These are phyloP conservation scores for Drosophila lutescens DNA, from an alignment of 2,888 invertebrate species.

Conservation along the genomic window DNA sequence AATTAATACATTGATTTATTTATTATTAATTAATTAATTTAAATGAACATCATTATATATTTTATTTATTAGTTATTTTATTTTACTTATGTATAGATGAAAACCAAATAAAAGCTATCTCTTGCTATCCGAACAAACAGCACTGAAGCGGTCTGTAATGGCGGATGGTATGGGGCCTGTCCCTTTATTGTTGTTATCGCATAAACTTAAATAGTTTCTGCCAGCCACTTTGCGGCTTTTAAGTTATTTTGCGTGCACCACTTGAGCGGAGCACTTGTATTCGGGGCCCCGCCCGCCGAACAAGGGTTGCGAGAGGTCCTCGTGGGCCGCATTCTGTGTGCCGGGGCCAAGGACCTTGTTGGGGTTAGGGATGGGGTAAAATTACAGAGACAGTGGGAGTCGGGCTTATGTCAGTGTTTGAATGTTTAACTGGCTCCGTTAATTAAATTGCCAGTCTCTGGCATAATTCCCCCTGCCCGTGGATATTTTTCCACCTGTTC, in stretches of 20 bases:
- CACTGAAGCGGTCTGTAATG: neutral
- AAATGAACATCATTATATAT: too few relatives aligned
- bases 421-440: constrained; percentile 53
- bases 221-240: constrained; percentile 80
- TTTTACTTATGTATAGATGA: neutral
- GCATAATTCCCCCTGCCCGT: neutral
- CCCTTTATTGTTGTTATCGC: constrained; percentile 74
- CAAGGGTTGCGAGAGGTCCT: constrained; percentile 33
- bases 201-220: constrained; percentile 78
- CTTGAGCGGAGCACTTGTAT: constrained; percentile 53
- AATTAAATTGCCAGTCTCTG: constrained; percentile 57
- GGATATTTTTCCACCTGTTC: constrained; percentile 27
- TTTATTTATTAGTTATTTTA: too few relatives aligned
- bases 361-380: constrained; percentile 8
- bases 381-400: constrained; percentile 20
- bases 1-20: too few relatives aligned
- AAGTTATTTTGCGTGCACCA: constrained; percentile 78
- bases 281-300: constrained; percentile 1
- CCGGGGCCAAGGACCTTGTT: constrained; percentile 33
- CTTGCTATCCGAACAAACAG: constrained; percentile 4
- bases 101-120: neutral
- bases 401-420: constrained; percentile 44
- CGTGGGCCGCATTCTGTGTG: constrained; percentile 17
- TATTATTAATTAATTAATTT: too few relatives aligned
- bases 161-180: neutral